A percentile compares a stretch with the other conserved stretches of the same genome.
Conservation (phyloP, 1,140 invertebrate genomes). For the Sycophila sp. region DNA sequence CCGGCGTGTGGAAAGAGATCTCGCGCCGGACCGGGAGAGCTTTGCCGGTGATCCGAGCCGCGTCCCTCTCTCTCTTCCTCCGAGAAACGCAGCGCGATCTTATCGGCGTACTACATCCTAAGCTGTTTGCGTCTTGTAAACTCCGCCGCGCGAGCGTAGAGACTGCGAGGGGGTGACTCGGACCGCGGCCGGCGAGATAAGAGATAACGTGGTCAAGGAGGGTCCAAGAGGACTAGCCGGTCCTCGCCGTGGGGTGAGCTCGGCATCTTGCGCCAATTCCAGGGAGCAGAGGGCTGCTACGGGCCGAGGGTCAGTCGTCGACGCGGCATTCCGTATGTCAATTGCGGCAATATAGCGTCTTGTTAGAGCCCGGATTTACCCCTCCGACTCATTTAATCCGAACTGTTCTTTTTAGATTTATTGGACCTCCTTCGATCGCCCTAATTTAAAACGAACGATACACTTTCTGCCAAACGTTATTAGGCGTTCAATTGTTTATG, state of each 20-base stretch:
- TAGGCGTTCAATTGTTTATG: too few species aligned
- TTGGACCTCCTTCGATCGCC: too few species aligned
- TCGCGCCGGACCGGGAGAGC: too few species aligned
- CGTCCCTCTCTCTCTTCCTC: slow-evolving; percentile 7
- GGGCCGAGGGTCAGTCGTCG: background rate
- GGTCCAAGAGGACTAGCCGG: background rate
- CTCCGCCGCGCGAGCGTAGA: background rate
- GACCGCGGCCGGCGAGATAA: slow-evolving; percentile 13
- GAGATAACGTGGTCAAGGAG: slow-evolving; percentile 36
- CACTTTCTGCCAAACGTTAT: too few species aligned
- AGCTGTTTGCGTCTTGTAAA: slow-evolving; percentile 42
- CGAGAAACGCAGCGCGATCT: slow-evolving; percentile 15
- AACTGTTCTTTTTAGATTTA: too few species aligned
- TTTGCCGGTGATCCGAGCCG: too few species aligned
- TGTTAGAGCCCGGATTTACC: too few species aligned
- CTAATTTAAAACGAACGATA: too few species aligned
- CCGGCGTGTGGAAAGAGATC: too few species aligned
- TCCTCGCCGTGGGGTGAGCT: background rate
- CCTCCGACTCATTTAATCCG: too few species aligned
- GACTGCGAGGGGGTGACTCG: background rate
- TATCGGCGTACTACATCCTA: slow-evolving; percentile 37
- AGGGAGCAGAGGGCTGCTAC: background rate
- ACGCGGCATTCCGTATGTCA: background rate
- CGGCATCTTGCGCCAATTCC: slow-evolving; percentile 2
- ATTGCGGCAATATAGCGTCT: background rate